Conservation (phyloP, 2,888 invertebrate species). For the Amblyjoppa proteus region DNA sequence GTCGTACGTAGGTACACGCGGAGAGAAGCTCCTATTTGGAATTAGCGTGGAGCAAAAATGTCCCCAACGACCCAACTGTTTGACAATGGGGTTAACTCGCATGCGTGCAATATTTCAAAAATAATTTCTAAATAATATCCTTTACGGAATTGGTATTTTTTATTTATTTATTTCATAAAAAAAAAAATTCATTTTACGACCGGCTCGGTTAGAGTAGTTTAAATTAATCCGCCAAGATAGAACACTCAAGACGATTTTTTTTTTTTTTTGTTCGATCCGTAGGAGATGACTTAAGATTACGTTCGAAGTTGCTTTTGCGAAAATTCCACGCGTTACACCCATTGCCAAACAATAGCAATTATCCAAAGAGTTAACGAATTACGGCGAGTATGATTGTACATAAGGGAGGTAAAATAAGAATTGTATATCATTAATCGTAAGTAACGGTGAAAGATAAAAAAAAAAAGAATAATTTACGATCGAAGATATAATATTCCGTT, state of each 20-base stretch:
- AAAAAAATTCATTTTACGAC: background rate
- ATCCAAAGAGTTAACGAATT: constrained; percentile 43
- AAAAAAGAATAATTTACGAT: background rate
- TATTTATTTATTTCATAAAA: background rate
- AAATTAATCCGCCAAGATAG: background rate
- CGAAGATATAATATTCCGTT: background rate
- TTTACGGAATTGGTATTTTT: background rate
- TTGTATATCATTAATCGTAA: constrained; percentile 47
- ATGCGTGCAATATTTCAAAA: background rate
- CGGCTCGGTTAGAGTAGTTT: background rate
- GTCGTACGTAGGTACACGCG: background rate
- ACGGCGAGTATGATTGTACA: constrained; percentile 38
- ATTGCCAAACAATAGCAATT: constrained; percentile 33
- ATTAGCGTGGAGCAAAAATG: background rate
- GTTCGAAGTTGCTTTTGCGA: constrained; percentile 32
- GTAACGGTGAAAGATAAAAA: background rate
- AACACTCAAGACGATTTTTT: background rate
- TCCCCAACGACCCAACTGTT: background rate
- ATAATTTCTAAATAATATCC: background rate
- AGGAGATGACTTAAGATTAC: background rate
- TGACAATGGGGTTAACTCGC: background rate
- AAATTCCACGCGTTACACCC: constrained; percentile 24
- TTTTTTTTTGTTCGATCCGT: background rate
- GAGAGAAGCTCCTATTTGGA: background rate
- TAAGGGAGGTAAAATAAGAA: constrained; percentile 29